A percentile compares a stretch with the other conserved stretches of the same genome.
These are phyloP conservation scores for Listrodromus nycthemerus DNA, from an alignment of 2,888 invertebrate genomes.

Conservation along the genomic window DNA sequence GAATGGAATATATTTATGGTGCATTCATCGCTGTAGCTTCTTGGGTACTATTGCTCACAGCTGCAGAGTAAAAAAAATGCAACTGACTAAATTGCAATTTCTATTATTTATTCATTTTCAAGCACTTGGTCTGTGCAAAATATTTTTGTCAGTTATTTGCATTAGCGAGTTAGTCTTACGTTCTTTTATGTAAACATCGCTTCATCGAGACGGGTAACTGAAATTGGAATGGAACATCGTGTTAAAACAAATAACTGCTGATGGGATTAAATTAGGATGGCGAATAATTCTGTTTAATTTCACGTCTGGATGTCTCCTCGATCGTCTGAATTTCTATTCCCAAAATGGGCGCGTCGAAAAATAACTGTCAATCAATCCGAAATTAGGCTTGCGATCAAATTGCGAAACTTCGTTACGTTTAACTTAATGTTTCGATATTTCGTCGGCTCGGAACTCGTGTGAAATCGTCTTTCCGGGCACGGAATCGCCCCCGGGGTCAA, in stretches of 20 bases:
- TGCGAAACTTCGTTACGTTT: conserved; percentile 8
- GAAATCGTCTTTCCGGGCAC: conserved; percentile 36
- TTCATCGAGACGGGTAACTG: neutral
- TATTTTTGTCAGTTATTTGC: neutral
- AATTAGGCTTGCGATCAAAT: neutral
- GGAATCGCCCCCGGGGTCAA: conserved; percentile 7
- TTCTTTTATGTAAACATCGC: neutral
- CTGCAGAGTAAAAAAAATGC: neutral
- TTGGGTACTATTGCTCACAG: neutral
- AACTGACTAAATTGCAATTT: neutral
- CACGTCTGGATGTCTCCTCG: neutral
- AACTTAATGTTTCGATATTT: neutral
- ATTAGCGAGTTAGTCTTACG: neutral
- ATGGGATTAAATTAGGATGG: no score
- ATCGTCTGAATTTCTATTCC: neutral
- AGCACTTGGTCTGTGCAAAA: neutral
- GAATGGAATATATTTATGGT: conserved; percentile 9
- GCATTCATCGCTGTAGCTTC: neutral
- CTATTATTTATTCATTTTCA: no score
- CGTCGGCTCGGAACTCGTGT: neutral
- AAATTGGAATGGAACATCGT: neutral
- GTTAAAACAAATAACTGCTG: neutral
- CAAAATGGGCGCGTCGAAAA: neutral
- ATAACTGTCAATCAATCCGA: neutral
- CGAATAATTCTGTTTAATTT: no score